These are phyloP conservation scores for Cryptotermes secundus DNA, from an alignment of 1,140 invertebrate species.

Conservation along the genomic window DNA sequence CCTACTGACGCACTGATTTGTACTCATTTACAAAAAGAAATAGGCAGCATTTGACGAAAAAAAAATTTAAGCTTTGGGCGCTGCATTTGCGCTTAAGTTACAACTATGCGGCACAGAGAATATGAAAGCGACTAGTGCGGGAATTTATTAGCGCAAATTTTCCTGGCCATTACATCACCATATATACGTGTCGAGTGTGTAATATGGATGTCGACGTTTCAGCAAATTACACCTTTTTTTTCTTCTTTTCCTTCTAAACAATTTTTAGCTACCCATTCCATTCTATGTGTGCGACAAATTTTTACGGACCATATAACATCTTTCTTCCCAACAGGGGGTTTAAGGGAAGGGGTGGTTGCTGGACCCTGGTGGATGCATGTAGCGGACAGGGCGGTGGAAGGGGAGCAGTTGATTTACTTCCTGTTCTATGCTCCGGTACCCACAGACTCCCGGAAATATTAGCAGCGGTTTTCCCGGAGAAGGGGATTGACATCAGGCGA, in stretches of 20 bases:
- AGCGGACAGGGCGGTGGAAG: not conserved
- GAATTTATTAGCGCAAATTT: conserved; percentile 20
- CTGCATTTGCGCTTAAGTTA: too few species aligned
- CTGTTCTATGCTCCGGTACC: not conserved
- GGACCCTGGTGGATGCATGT: not conserved
- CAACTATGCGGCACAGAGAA: too few species aligned
- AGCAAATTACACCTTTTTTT: not conserved
- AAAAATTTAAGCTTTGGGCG: too few species aligned
- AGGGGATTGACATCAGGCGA: not conserved
- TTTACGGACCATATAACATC: conserved; percentile 19
- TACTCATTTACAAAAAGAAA: too few species aligned
- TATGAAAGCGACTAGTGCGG: not conserved
- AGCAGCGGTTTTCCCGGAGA: not conserved
- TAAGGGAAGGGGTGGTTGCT: not conserved
- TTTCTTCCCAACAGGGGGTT: not conserved
- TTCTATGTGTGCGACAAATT: conserved; percentile 1
- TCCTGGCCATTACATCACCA: not conserved
- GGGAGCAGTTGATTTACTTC: conserved; percentile 8
- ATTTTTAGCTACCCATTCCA: not conserved
- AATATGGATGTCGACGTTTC: conserved; percentile 7
- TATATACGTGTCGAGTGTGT: conserved; percentile 1
- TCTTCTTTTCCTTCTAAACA: not conserved
- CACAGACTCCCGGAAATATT: conserved; percentile 1
- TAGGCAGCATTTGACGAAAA: too few species aligned
- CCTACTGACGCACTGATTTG: too few species aligned